phyloP scores from a whole-genome alignment of 2,888 invertebrate genomes.

The Trisateles emortualis region DNA sequence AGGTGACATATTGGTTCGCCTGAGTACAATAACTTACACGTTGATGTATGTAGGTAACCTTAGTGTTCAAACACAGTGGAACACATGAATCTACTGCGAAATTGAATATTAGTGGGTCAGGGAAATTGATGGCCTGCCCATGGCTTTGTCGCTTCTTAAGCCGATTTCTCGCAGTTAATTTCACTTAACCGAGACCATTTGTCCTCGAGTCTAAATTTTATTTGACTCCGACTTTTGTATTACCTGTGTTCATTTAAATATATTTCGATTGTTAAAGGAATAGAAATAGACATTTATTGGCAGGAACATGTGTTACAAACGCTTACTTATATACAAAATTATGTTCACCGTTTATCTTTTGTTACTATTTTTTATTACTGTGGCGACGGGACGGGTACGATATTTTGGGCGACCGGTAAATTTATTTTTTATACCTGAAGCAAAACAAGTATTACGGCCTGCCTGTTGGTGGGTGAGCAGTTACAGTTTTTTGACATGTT shows the following conservation, averaged over 20 bases:
- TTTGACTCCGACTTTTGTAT: constrained; percentile 45
- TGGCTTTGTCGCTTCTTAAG: constrained; percentile 57
- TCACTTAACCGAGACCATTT: constrained; percentile 68
- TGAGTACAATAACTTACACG: constrained; percentile 2
- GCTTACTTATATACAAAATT: no score
- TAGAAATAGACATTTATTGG: no score
- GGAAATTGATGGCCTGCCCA: constrained; percentile 64
- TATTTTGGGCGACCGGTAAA: no score
- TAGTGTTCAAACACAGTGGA: constrained; percentile 17
- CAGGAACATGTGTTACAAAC: no score
- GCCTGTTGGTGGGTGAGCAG: no score
- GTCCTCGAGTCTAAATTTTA: constrained; percentile 59
- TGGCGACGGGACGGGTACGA: no score
- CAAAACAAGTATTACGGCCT: no score
- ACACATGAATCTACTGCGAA: constrained; percentile 44
- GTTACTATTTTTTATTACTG: no score
- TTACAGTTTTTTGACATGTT: no score
- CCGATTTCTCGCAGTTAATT: constrained; percentile 68
- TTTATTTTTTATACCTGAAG: no score
- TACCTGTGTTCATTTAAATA: constrained; percentile 5
- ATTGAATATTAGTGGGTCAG: constrained; percentile 53
- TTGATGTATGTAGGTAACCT: constrained; percentile 7
- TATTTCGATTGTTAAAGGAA: constrained; percentile 2
- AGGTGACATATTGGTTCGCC: not conserved
- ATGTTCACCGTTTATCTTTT: no score